Percentiles rank a stretch among this genome's conserved stretches.
Conservation (phyloP, 2,888 invertebrate genomes). For the Morpho achilles region DNA sequence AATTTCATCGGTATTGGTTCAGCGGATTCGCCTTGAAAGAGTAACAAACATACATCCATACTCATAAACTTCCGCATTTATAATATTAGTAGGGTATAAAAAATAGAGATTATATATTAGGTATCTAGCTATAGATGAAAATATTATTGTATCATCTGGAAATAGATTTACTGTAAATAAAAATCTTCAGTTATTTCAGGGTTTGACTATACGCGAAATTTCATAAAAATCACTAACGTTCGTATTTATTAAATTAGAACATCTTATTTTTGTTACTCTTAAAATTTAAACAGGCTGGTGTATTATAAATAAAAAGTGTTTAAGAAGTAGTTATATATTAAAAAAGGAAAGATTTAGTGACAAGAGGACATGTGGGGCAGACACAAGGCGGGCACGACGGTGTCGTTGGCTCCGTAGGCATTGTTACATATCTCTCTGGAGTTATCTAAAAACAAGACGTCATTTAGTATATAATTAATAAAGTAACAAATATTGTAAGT, state of each 20-base stretch:
- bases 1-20: too few species aligned
- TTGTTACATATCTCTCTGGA: slow-evolving; percentile 35
- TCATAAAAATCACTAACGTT: too few species aligned
- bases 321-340: background rate
- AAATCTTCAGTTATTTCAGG: too few species aligned
- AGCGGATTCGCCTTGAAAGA: too few species aligned
- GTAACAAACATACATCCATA: too few species aligned
- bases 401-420: slow-evolving; percentile 32
- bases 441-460: slow-evolving; percentile 35
- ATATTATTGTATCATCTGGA: too few species aligned
- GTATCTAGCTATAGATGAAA: background rate
- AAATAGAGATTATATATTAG: too few species aligned
- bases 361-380: slow-evolving; percentile 23
- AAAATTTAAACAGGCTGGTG: background rate
- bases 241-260: too few species aligned
- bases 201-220: too few species aligned
- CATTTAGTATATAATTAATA: background rate
- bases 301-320: background rate
- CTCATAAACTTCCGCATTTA: too few species aligned
- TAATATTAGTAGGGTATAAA: too few species aligned
- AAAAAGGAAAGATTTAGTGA: background rate
- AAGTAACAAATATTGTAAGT: background rate
- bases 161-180: too few species aligned
- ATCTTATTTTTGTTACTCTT: background rate
- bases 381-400: slow-evolving; percentile 49